phyloP scores from a whole-genome alignment of 2,888 invertebrate species.

The Drosophila pseudotalamancana region DNA sequence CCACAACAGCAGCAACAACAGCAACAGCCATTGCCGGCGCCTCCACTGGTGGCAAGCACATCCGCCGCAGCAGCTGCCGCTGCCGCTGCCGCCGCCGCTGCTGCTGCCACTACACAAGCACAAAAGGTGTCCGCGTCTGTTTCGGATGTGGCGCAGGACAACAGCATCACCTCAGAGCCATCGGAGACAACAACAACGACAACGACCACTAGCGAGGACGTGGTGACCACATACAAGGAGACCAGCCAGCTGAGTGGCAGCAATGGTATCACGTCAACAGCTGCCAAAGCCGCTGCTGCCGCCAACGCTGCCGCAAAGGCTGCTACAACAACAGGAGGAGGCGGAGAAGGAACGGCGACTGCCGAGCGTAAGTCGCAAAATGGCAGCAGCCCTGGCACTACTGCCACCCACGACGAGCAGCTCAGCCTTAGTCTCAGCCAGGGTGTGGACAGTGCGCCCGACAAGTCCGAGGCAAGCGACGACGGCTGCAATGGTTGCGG shows the following conservation, averaged over 20 bases:
- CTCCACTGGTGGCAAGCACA: conserved; percentile 44
- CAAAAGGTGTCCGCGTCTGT: conserved; percentile 59
- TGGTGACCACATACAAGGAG: conserved; percentile 84
- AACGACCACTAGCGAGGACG: conserved; percentile 84
- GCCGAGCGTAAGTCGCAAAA: conserved; percentile 41
- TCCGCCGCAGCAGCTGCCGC: conserved; percentile 39
- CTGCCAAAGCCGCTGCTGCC: background rate
- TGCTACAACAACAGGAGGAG: background rate
- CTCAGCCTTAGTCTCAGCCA: conserved; percentile 49
- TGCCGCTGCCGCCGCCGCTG: conserved; percentile 37
- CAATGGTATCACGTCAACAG: conserved; percentile 32
- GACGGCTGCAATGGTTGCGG: conserved; percentile 65
- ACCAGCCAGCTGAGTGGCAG: conserved; percentile 67
- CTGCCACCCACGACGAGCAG: conserved; percentile 40
- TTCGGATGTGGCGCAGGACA: conserved; percentile 83
- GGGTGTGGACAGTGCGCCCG: conserved; percentile 53
- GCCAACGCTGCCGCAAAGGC: background rate
- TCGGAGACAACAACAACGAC: conserved; percentile 84
- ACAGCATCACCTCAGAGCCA: conserved; percentile 84
- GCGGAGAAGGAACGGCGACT: background rate
- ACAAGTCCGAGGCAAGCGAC: conserved; percentile 81
- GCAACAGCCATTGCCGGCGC: conserved; percentile 46
- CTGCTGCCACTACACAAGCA: conserved; percentile 53
- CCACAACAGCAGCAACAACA: conserved; percentile 67
- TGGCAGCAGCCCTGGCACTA: conserved; percentile 38